Base-by-base conservation (phyloP, 2,113 vertebrate genomes). In the Tetrax tetrax region DNA sequence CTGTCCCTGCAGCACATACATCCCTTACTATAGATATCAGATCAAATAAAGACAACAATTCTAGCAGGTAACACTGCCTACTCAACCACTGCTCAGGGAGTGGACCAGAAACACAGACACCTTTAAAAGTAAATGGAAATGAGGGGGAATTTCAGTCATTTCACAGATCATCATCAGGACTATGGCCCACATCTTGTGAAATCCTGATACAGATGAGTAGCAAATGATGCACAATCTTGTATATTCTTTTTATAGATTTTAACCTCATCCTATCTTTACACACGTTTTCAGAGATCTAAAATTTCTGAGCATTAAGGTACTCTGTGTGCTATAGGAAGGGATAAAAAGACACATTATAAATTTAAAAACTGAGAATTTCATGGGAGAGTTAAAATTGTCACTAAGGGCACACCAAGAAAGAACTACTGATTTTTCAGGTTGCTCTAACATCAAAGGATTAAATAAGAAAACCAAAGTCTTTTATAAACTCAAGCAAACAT, bases 371-470 rank as follows among this genome's bases (percentile, higher is more conserved):
- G n/a, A 68, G 61, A 84, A 93, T 94, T 96, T 96, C 91, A 95
- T 41, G 79, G 81, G 57, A 86, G 87, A 95, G 53, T 92, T 93
- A 90, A 76, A 84, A 93, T 91, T 96, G 89, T 56, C 92, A 94
- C 94, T 82, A 72, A 92, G 89, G 84, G 89, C 66, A 89, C 69
- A 96, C 65, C 74, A 96, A 96, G 83, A 95, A 95, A 87, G 95
- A 96, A 95, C 84, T 85, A 96, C 91, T 87, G 95, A 84, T 95
- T 96, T 93, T 87, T 93, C 89, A 87, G 72, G 53, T 57, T 87
- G 80, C 77, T 92, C 53, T 77, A 89, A 95, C 84, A 96, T 94
- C 91, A 96, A 94, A 96, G 94, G 96, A 96, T 95, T 96, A 95
- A 92, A 94, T 69, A 91, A 87, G 81, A 96, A 96, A 95, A 89